phyloP scores from a whole-genome alignment of 1,140 invertebrate species.

The Drosophila bocki region DNA sequence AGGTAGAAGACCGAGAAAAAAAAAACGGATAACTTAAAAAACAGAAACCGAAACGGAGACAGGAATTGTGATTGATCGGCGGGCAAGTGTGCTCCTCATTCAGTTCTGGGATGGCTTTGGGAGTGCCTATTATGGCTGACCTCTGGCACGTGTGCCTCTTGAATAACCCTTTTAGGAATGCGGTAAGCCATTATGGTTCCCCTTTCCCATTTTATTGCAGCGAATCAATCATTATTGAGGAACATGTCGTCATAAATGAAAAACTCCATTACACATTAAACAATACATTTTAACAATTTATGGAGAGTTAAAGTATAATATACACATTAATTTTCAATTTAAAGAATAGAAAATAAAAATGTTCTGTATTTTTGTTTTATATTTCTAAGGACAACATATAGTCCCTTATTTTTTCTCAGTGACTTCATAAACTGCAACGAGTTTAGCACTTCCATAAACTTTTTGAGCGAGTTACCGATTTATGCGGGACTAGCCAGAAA shows the following conservation, averaged over 20 bases:
- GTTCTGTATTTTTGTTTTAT: neutral
- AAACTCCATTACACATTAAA: slow-evolving; percentile 29
- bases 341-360: neutral
- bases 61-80: slow-evolving; percentile 79
- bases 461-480: slow-evolving; percentile 48
- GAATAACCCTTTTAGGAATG: slow-evolving; percentile 51
- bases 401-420: neutral
- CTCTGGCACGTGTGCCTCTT: slow-evolving; percentile 50
- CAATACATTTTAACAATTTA: neutral
- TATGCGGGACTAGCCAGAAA: slow-evolving; percentile 71
- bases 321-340: neutral
- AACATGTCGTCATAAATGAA: slow-evolving; percentile 46
- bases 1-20: slow-evolving; percentile 25
- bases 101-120: slow-evolving; percentile 14
- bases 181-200: slow-evolving; percentile 18
- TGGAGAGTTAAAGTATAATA: no score
- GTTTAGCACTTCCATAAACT: slow-evolving; percentile 46
- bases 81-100: slow-evolving; percentile 56
- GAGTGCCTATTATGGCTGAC: slow-evolving; percentile 41
- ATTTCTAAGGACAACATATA: neutral
- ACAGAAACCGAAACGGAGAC: slow-evolving; percentile 36
- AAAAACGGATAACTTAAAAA: slow-evolving; percentile 43
- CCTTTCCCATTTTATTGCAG: slow-evolving; percentile 39
- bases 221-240: slow-evolving; percentile 63
- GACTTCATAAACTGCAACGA: neutral